Base-by-base conservation (phyloP, 1,140 invertebrate species). In the Anthonomus grandis region DNA sequence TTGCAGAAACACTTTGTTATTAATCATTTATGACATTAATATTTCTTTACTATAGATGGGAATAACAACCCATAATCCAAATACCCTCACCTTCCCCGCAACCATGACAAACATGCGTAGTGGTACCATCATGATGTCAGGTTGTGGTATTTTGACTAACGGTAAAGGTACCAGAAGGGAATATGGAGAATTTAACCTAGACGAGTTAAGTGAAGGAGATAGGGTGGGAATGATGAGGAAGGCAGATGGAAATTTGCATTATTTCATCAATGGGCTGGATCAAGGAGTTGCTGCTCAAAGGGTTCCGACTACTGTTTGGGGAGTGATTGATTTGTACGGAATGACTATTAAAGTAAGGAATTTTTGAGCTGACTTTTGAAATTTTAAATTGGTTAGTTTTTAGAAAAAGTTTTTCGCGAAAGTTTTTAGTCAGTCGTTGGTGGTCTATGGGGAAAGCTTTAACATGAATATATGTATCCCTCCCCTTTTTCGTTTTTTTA, bases 101-200 rank as follows among this genome's bases (percentile, higher is more conserved):
- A 98, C 95, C 10, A 96, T 98, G 93, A 98, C 94, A 1, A 96
- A 97, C 74, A 90, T 97, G 86, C 82, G 92, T 52, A 90, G 89
- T 12, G 93, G 94, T 1, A 96, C 93, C 2, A 93, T 93, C 3
- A 96, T 97, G 90, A 96, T 97, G 93, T 95, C 92, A 27, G 93
- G 94, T 0, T 93, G 91, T 77, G 93, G 93, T 31, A 95, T 97
- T 63, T 75, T 96, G 3, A 90, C 92, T 5, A 96, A 96, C 75
- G 93, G 93, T 2, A 93, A 95, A 75, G 93, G 92, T 3, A 94
- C 90, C 1, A 83, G 90, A 54, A 79, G 91, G 23, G 92, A 96
- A 72, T 97, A 97, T 75, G 93, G 93, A 0, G 86, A 94, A 75
- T 95, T 92, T 65, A 97, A 97, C 76, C 78, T 97, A 48, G 94